These are phyloP conservation scores for Zoroaster sp. DNA, from an alignment of 53 echinoderm and acorn worm species.

Conservation along the genomic window DNA sequence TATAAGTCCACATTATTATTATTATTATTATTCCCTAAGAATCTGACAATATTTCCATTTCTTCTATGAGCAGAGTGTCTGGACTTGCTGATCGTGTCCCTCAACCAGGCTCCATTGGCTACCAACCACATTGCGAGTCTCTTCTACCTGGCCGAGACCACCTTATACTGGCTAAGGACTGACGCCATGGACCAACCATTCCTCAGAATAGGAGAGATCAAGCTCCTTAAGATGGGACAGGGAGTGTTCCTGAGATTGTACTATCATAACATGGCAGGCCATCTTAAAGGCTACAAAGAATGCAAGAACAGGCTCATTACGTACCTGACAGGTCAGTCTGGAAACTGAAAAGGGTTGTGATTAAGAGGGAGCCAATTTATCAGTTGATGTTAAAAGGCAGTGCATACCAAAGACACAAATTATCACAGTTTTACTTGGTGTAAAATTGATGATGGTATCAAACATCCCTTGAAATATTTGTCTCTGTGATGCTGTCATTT, in stretches of 20 bases:
- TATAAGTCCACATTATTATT: too few species aligned
- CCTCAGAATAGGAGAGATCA: conserved; percentile 95
- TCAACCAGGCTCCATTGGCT: conserved; percentile 78
- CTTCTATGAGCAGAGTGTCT: conserved; percentile 69
- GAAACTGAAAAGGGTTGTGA: too few species aligned
- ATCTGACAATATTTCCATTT: too few species aligned
- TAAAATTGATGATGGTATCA: too few species aligned
- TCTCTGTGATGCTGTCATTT: too few species aligned
- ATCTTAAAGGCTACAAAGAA: conserved; percentile 73
- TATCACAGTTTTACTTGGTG: too few species aligned
- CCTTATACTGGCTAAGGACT: conserved; percentile 94
- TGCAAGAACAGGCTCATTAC: conserved; percentile 84
- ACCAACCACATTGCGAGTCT: conserved; percentile 80
- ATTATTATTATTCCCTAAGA: neutral
- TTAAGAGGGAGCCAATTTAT: too few species aligned
- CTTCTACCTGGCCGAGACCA: conserved; percentile 96
- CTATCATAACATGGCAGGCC: conserved; percentile 97
- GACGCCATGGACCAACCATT: conserved; percentile 99
- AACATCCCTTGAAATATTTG: too few species aligned
- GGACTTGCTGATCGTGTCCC: conserved; percentile 85
- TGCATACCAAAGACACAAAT: too few species aligned
- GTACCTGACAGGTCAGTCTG: conserved; percentile 80
- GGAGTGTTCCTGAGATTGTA: conserved; percentile 83
- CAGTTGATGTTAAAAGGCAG: too few species aligned
- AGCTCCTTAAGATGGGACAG: conserved; percentile 96